Conservation (phyloP, 2,797 vertebrate species). For the Melanotaenia boesemani region DNA sequence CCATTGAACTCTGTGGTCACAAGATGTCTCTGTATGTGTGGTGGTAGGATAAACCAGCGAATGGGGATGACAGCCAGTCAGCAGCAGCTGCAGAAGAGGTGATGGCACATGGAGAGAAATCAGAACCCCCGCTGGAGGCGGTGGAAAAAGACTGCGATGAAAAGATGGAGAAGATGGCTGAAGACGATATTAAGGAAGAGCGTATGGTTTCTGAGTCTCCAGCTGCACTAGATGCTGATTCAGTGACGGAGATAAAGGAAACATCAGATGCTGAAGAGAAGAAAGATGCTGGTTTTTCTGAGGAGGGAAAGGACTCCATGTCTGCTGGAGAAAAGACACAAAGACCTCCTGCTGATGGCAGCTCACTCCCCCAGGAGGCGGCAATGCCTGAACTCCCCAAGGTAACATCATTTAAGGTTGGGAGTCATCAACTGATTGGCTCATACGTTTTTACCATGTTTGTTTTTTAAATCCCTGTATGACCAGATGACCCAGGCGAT, state of each 20-base stretch:
- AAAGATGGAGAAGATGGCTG: rapidly evolving
- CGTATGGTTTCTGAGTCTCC: neutral
- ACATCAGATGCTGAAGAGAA: neutral
- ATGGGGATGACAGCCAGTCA: slow-evolving; percentile 26
- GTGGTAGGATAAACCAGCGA: slow-evolving; percentile 38
- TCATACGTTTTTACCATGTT: neutral
- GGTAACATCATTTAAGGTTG: slow-evolving; percentile 38
- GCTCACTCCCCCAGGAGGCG: neutral
- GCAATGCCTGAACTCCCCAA: slow-evolving; percentile 33
- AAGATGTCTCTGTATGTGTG: neutral
- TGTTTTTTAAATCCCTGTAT: neutral
- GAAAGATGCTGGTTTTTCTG: neutral
- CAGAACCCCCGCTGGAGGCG: neutral
- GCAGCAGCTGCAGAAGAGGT: slow-evolving; percentile 26
- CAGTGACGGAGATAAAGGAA: neutral
- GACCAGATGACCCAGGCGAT: slow-evolving; percentile 65
- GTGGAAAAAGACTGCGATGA: neutral
- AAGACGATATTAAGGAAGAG: slow-evolving; percentile 5
- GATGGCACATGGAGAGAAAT: neutral
- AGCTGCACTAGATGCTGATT: neutral
- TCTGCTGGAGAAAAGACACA: slow-evolving; percentile 9
- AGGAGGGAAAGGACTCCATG: neutral
- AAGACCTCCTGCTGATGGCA: neutral
- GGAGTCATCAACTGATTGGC: rapidly evolving
- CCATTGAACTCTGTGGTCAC: neutral